Base-by-base conservation (phyloP, 2,888 invertebrate genomes). In the Anthophora plumipes region DNA sequence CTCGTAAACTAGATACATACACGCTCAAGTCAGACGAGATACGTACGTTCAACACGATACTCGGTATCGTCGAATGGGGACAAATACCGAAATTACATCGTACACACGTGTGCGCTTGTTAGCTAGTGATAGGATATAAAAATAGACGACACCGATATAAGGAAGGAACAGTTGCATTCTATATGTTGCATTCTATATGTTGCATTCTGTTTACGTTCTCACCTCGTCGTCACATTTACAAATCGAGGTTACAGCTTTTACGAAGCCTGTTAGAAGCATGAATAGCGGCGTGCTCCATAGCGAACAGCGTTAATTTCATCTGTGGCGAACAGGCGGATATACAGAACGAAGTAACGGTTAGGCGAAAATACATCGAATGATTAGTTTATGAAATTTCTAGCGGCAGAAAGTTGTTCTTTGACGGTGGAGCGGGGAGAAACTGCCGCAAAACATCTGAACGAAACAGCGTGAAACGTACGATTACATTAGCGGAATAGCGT, bases 261-360 rank as follows among this genome's bases (percentile, higher is more conserved):
- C 52, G 22, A 25, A 69, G 50, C 41, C 12, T 25, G 20, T 59
- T 48, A 43, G 14, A n/a, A 12, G 20, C 1, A 6, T 14, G 55
- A 75, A 71, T 37, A n/a, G 14, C 14, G n/a, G 39, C 20, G 55
- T 20, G 25, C 54, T 48, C 46, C 43, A 25, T 14, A n/a, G 41
- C 31, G 61, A 9, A 31, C 31, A 70, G 17, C 48, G 54, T 46
- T 61, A 61, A 70, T 71, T 64, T 55, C 20, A 55, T 22, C 25
- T 12, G 39, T 12, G 39, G 41, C n/a, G 46, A 50, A 31, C 25
- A 20, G 61, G n/a, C n/a, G 55, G 37, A 72, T 63, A 55, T 55
- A 12, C 31, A 37, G 8, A 37, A 14, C 50, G 50, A 64, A 4
- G 48, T 31, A 48, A n/a, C 48, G 48, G 50, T 37, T 20, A 14